Base-by-base conservation (phyloP, 2,797 vertebrate species). In the Acanthornis magna region DNA sequence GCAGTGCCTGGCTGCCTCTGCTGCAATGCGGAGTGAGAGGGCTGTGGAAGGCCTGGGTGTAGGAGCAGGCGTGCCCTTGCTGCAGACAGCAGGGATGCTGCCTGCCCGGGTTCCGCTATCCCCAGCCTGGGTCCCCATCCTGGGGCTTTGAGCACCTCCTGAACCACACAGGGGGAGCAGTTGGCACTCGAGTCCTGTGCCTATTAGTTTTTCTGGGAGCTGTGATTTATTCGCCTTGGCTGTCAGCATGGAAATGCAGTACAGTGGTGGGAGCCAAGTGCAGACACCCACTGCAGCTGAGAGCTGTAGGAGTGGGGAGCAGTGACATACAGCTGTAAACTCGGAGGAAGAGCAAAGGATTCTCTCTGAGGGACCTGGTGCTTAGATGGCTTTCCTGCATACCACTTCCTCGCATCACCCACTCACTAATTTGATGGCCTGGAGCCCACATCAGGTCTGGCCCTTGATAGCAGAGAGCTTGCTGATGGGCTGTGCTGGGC, bases 301-400 rank as follows among this genome's bases (percentile, higher is more conserved):
- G 36, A 79, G n/a, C 9, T 57, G 30, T 76, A 19, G 48, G 40
- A 70, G 13, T 0, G 1, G 32, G 14, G 51, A 38, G 32, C 2
- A 4, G 45, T 20, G 32, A 47, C 14, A 13, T 5, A 17, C 16
- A 74, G 43, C 63, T 67, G 20, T 21, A 58, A 66, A 23, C 7
- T 48, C 25, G 68, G 18, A 10, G 65, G 48, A 67, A 66, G 34
- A 75, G 12, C 2, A 1, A 25, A 61, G 34, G 11, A 55, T 75
- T 48, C 17, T 20, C 8, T 3, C 0, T 0, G 0, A 58, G 32
- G 20, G 21, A 45, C 7, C 32, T 3, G 2, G 12, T 54, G 32
- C 77, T 72, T 36, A 9, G 40, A 4, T 3, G 13, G 9, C 45
- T 89, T 74, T 77, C 11, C 58, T 65, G 1, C 60, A 51, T 47